A percentile compares a stretch with the other conserved stretches of the same genome.
Evolutionary conservation across 2,113 vertebrate genomes (phyloP).

Genomic region (Philantomba maxwellii): DNA sequence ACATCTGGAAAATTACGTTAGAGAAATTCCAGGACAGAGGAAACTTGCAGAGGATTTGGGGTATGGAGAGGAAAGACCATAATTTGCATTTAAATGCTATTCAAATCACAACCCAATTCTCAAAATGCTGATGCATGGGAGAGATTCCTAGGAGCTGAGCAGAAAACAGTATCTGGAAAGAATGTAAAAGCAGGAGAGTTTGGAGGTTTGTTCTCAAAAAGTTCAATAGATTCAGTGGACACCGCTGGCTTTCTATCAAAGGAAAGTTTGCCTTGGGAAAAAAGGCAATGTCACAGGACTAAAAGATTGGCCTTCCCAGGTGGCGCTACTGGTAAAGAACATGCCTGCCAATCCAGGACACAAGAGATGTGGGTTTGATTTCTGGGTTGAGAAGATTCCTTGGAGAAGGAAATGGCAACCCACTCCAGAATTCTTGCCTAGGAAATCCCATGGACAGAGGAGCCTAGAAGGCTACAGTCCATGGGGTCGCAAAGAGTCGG

Average conservation of each 20-base stretch:
- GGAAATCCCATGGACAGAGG: background rate
- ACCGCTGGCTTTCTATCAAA: background rate
- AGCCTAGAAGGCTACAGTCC: background rate
- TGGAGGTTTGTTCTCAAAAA: background rate
- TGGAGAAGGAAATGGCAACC: background rate
- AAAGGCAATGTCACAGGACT: background rate
- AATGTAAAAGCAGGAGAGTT: background rate
- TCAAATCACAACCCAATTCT: background rate
- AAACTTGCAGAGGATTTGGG: background rate
- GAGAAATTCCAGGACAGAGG: background rate
- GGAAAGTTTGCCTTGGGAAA: background rate
- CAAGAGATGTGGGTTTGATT: background rate
- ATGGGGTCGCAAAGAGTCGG: background rate
- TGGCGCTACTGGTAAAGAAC: background rate
- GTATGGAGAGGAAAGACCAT: background rate
- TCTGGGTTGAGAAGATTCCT: background rate
- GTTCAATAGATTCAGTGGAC: background rate
- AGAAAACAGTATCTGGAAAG: background rate
- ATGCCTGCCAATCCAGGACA: background rate
- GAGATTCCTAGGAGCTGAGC: background rate
- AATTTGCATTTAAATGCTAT: background rate
- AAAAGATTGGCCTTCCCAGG: background rate
- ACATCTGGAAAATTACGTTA: background rate
- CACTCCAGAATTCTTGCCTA: background rate
- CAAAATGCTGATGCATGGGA: background rate